Evolutionary conservation across 2,113 vertebrate species (phyloP), one percentile per base, ranked within the genome.

Genomic region (Etheostoma spectabile): DNA sequence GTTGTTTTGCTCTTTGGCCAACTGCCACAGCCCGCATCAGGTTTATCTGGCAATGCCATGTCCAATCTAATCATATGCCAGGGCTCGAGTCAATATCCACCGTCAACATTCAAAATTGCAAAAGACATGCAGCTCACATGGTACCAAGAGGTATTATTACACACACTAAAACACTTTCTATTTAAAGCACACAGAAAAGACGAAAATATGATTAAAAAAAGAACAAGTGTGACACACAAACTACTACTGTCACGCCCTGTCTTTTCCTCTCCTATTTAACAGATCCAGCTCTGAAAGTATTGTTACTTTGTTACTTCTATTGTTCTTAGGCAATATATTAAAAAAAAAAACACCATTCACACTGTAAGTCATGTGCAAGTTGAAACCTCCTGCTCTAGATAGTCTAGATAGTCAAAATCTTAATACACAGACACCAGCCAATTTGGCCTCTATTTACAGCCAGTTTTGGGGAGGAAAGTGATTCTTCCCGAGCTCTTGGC

Each of bases 1-100:
- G 73, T 42, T 60, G 77, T 74, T 88, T 79, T 72, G 76, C 53
- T 79, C 81, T 46, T 77, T 90, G 88, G 85, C 88, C 72, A 64
- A 46, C 35, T 1, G 52, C 86, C 57, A 67, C 30, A 55, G 22
- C 15, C 57, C 38, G 48, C 65, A 82, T 82, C 55, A 80, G 77
- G 67, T 88, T 88, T 61, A 78, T 79, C 80, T 86, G 77, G 75
- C 64, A 77, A 55, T 49, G 74, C 81, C 72, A 62, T 48, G 85
- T 84, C 74, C 74, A 86, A 87, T 89, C 48, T 59, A 72, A 80
- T 79, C 49, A 72, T 55, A 76, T 77, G 72, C n/a, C 87, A 82
- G 55, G 22, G 22, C 62, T 81, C 22, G 51, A 77, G 64, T 88
- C 77, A 70, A 79, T 49, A 74, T 78, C 80, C 52, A 56, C 18